Evolutionary conservation across 2,797 vertebrate species (phyloP).

Genomic region (Coregonus sp.): DNA sequence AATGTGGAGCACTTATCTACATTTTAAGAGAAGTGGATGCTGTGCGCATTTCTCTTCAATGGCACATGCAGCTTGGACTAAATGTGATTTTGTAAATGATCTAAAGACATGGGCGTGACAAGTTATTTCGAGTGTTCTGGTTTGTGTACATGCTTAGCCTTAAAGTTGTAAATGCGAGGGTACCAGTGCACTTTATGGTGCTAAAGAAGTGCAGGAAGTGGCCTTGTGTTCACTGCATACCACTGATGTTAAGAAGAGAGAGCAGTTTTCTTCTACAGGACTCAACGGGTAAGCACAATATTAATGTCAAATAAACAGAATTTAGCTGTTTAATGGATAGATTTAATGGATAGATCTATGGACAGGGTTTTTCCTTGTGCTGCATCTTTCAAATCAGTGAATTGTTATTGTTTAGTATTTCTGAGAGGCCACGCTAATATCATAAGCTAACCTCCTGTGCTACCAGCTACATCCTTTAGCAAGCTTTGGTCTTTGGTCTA

Average conservation of each 20-base stretch:
- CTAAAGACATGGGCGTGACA: neutral
- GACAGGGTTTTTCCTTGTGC: neutral
- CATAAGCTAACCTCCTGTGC: neutral
- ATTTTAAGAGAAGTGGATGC: neutral
- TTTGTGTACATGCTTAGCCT: conserved; percentile 21
- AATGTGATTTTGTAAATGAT: neutral
- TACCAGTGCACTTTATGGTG: conserved; percentile 54
- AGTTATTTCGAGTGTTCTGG: conserved; percentile 30
- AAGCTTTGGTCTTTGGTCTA: neutral
- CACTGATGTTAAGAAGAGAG: conserved; percentile 21
- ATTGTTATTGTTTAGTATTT: neutral
- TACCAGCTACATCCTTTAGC: neutral
- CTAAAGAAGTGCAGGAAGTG: conserved; percentile 67
- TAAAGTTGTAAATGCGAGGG: conserved; percentile 52
- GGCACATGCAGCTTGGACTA: neutral
- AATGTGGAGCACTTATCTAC: neutral
- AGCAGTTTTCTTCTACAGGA: conserved; percentile 22
- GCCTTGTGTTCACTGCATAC: conserved; percentile 46
- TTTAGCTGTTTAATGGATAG: neutral
- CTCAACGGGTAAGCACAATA: conserved; percentile 53
- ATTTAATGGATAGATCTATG: neutral
- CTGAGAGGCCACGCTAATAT: neutral
- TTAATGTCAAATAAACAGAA: neutral
- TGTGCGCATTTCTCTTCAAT: neutral
- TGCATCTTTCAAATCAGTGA: neutral